phyloP scores from a whole-genome alignment of 2,888 invertebrate species.

The Altica lythri region DNA sequence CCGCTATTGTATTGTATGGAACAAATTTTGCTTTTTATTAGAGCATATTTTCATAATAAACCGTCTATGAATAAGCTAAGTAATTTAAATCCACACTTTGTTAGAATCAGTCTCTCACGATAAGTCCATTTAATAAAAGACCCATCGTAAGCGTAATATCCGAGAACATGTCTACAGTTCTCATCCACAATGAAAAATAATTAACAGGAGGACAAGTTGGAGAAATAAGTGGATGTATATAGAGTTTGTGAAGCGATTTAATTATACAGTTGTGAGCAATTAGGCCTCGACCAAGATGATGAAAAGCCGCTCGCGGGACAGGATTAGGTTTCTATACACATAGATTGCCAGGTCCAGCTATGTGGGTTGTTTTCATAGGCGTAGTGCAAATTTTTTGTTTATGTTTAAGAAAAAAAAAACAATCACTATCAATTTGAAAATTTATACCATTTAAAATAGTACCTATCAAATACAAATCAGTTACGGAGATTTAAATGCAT shows the following conservation, averaged over 20 bases:
- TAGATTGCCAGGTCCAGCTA: conserved; percentile 23
- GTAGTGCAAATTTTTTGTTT: no score
- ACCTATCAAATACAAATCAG: no score
- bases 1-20: no score
- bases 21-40: conserved; percentile 6
- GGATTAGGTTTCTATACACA: conserved; percentile 36
- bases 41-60: conserved; percentile 8
- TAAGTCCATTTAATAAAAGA: conserved; percentile 13
- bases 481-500: no score
- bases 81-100: conserved; percentile 16
- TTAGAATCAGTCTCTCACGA: conserved; percentile 10
- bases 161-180: conserved; percentile 30
- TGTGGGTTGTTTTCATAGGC: conserved; percentile 10
- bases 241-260: conserved; percentile 40
- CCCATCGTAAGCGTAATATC: conserved; percentile 1
- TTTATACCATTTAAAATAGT: no score
- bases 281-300: conserved; percentile 39
- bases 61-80: neutral
- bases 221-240: conserved; percentile 32
- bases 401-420: no score
- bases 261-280: conserved; percentile 42
- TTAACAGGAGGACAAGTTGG: conserved; percentile 39
- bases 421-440: no score
- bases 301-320: conserved; percentile 37
- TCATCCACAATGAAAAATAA: conserved; percentile 40